Base-by-base conservation (phyloP, 2,113 vertebrate species). In the Xerus inauris region DNA sequence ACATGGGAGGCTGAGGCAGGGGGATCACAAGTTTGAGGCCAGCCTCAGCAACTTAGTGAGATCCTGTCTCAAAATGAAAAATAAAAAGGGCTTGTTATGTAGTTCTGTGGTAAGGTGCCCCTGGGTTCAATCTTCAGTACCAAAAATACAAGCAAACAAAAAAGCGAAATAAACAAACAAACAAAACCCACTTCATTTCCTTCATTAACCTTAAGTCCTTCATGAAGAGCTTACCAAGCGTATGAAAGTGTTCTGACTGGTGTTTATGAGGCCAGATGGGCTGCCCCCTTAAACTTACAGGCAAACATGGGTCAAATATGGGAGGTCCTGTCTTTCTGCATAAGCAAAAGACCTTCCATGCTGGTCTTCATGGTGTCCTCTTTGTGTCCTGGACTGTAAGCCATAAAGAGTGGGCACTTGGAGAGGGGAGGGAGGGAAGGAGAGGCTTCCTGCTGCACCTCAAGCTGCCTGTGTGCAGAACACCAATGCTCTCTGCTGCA, bases 391-490 rank as follows among this genome's bases (percentile, higher is more conserved):
- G 20, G 20, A 8, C 20, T 2, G 54, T 57, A 22, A 7, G 20
- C 7, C 20, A 8, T 57, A 57, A 49, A 57, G 54, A 6, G 54
- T 2, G 8, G 54, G 54, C 20, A 57, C 54, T 7, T 2, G 20
- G 54, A 51, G 54, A 57, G 54, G 54, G 47, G 11, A 24, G 24
- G 38, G 24, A 9, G 28, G 17, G 54, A 26, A 57, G 71, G 14
- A n/a, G 49, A 28, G 28, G 49, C 11, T 19, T 28, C 28, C 38
- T 10, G 13, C 13, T n/a, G 45, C 32, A 47, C 1, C 77, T 71
- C 80, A 79, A 87, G 64, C 59, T 30, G 75, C 72, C 95, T 94
- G 89, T 71, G 93, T 73, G 35, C 57, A 64, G 30, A 49, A 75
- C 32, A 14, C 42, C 54, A 22, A 77, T 22, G 20, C 64, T 42